A percentile compares a stretch with the other conserved stretches of the same genome.
These are phyloP conservation scores for Caenorhabditis doughertyi DNA, from an alignment of 2,888 invertebrate genomes.

Conservation along the genomic window DNA sequence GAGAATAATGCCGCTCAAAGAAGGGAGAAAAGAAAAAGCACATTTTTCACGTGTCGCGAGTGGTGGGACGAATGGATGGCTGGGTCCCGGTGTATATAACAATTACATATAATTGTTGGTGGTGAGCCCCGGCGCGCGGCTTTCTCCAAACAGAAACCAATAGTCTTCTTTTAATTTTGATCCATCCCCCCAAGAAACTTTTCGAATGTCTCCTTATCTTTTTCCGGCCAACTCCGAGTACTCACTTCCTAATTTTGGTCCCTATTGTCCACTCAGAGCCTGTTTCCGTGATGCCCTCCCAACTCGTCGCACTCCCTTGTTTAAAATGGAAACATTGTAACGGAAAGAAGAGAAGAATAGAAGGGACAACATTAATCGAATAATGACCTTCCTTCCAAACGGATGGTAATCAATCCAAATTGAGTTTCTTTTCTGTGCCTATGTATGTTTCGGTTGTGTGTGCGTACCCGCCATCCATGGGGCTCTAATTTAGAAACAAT, in stretches of 20 bases:
- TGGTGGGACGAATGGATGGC: conserved; percentile 48
- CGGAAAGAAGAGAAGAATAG: not conserved
- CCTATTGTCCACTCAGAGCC: conserved; percentile 31
- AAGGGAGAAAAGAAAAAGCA: conserved; percentile 32
- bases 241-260: conserved; percentile 25
- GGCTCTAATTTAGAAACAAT: conserved; percentile 54
- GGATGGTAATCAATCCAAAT: conserved; percentile 68
- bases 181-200: not conserved
- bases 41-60: conserved; percentile 59
- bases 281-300: not conserved
- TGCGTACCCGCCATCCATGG: not conserved
- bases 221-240: not conserved
- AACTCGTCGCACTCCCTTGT: conserved; percentile 9
- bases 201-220: not conserved
- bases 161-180: conserved; percentile 12
- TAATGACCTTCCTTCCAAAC: conserved; percentile 62
- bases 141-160: not conserved
- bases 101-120: conserved; percentile 63
- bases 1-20: conserved; percentile 16
- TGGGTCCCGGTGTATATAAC: conserved; percentile 60
- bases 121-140: conserved; percentile 14
- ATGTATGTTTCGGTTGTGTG: conserved; percentile 26
- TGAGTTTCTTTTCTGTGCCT: conserved; percentile 54
- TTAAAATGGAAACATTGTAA: conserved; percentile 47
- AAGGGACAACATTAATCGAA: conserved; percentile 60